Conservation (phyloP, 2,888 invertebrate species). For the Clusia tigrina region DNA sequence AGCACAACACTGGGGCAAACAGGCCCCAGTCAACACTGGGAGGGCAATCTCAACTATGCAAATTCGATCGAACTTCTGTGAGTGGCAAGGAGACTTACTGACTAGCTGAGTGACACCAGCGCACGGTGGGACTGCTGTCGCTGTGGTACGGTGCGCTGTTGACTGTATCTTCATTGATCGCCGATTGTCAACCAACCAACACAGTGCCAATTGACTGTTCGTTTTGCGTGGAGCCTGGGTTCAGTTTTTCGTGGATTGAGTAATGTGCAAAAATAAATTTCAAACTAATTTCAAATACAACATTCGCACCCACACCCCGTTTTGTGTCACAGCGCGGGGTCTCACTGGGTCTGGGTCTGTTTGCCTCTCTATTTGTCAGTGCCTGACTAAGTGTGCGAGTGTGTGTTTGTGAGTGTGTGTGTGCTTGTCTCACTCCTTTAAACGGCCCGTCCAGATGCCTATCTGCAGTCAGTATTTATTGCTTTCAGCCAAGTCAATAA, state of each 20-base stretch:
- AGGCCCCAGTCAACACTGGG: not conserved
- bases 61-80: constrained; percentile 1
- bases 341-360: not conserved
- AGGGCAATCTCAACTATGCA: constrained; percentile 1
- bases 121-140: not conserved
- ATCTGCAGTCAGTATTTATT: not conserved
- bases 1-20: not conserved
- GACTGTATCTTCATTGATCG: not conserved
- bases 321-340: not conserved
- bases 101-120: not conserved
- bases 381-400: too few relatives aligned
- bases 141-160: not conserved
- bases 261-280: constrained; percentile 5
- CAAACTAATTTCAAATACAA: constrained; percentile 6
- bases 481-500: not conserved
- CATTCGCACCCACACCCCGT: constrained; percentile 1
- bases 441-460: constrained; percentile 9
- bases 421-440: not conserved
- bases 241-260: constrained; percentile 1
- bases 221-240: not conserved
- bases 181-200: not conserved
- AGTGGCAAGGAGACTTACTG: too few relatives aligned
- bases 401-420: too few relatives aligned
- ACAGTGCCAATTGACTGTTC: not conserved
- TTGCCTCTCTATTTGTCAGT: not conserved